Conservation (phyloP, 1,140 invertebrate genomes). For the Drosophila pseudoobscura region DNA sequence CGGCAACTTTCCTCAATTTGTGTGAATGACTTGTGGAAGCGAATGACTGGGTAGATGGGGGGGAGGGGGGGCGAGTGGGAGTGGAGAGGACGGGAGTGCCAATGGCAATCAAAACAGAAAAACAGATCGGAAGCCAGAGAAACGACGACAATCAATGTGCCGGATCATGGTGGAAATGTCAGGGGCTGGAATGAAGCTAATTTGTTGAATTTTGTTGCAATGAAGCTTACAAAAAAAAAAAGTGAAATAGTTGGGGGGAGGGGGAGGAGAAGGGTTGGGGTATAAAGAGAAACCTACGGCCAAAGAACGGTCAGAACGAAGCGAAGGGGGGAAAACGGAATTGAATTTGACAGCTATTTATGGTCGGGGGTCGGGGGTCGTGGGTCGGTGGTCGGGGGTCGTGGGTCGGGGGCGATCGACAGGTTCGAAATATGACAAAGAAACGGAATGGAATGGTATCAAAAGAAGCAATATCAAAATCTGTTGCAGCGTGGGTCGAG, state of each 20-base stretch:
- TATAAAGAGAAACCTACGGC: not conserved
- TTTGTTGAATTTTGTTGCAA: constrained; percentile 54
- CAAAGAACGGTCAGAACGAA: too few species aligned
- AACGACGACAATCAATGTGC: constrained; percentile 32
- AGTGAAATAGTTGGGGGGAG: too few species aligned
- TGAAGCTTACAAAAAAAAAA: constrained; percentile 58
- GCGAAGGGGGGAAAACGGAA: constrained; percentile 32
- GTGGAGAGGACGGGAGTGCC: not conserved
- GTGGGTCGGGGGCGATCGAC: constrained; percentile 45
- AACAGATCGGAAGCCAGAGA: constrained; percentile 33
- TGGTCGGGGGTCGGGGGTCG: constrained; percentile 14
- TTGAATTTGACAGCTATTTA: constrained; percentile 73
- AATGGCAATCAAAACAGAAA: constrained; percentile 14
- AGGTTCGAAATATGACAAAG: constrained; percentile 42
- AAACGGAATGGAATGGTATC: constrained; percentile 29
- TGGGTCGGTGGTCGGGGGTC: constrained; percentile 15
- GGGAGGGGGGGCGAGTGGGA: not conserved
- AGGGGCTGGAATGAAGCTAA: constrained; percentile 66
- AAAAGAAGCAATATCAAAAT: constrained; percentile 30
- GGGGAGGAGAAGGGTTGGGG: too few species aligned
- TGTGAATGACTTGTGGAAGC: constrained; percentile 59
- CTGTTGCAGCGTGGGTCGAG: constrained; percentile 29
- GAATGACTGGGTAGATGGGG: constrained; percentile 16
- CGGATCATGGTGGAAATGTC: constrained; percentile 51
- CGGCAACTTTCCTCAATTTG: constrained; percentile 57